These are phyloP conservation scores for Stigmatopora argus DNA, from an alignment of 2,113 vertebrate species.

Conservation along the genomic window DNA sequence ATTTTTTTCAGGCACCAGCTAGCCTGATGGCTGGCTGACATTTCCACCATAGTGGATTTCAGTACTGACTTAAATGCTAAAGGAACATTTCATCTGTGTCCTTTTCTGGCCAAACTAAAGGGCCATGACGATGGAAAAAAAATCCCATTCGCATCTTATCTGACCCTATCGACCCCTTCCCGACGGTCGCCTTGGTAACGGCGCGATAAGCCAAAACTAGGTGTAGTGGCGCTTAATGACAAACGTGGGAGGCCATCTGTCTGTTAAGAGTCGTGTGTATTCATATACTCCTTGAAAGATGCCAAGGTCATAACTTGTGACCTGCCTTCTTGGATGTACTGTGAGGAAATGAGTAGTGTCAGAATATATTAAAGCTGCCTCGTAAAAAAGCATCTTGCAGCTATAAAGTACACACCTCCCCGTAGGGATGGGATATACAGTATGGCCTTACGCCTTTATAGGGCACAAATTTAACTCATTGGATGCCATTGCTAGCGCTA, in stretches of 20 bases:
- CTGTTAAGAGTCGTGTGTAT: constrained; percentile 25
- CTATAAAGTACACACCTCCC: neutral
- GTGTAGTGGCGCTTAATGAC: constrained; percentile 10
- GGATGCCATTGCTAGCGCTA: too few relatives aligned
- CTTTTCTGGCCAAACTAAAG: constrained; percentile 32
- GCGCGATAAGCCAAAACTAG: constrained; percentile 50
- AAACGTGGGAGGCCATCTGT: constrained; percentile 37
- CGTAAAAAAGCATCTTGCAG: constrained; percentile 24
- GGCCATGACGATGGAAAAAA: constrained; percentile 30
- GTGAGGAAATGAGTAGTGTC: constrained; percentile 4
- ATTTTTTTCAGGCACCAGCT: constrained; percentile 31
- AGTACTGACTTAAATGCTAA: constrained; percentile 51
- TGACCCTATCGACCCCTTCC: constrained; percentile 64
- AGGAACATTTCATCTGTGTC: constrained; percentile 30
- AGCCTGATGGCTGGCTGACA: constrained; percentile 40
- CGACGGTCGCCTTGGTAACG: constrained; percentile 60
- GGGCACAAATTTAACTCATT: too few relatives aligned
- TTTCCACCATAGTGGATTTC: constrained; percentile 50
- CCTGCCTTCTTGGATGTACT: constrained; percentile 7
- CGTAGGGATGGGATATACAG: neutral
- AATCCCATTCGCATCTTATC: constrained; percentile 45
- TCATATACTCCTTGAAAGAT: constrained; percentile 22
- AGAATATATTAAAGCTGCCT: constrained; percentile 16
- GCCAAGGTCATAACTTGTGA: constrained; percentile 24
- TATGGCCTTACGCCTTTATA: neutral